Percentiles rank a stretch among this genome's conserved stretches.
Conservation (phyloP, 2,113 vertebrate species). For the Equus quagga region DNA sequence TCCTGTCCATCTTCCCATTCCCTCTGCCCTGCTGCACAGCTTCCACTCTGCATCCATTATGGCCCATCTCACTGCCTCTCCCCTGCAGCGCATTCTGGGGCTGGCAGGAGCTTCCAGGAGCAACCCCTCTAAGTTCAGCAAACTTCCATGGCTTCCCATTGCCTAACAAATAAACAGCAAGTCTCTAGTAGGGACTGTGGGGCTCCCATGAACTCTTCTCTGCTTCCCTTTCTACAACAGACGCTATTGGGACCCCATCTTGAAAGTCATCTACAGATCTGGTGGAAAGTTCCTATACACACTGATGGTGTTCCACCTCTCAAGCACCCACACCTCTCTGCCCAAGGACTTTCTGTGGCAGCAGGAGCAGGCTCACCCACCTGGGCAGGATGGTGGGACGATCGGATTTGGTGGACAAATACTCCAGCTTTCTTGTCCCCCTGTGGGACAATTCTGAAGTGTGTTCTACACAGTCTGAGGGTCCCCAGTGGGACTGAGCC, state of each 20-base stretch:
- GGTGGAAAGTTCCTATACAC: neutral
- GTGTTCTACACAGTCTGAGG: neutral
- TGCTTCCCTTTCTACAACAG: neutral
- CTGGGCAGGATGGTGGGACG: neutral
- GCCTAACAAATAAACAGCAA: neutral
- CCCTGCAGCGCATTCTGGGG: neutral
- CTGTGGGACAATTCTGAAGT: neutral
- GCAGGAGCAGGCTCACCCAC: neutral
- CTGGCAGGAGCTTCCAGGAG: constrained; percentile 1
- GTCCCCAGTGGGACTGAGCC: neutral
- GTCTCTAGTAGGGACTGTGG: neutral
- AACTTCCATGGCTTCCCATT: neutral
- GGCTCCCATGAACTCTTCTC: neutral
- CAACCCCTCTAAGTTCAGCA: neutral
- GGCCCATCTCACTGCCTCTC: neutral
- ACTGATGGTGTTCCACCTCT: neutral
- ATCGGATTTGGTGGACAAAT: neutral
- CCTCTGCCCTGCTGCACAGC: neutral
- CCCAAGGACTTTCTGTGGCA: neutral
- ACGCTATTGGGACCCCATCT: no score
- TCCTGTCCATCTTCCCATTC: neutral
- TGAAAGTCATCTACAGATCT: neutral
- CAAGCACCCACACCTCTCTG: neutral
- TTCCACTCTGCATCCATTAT: neutral
- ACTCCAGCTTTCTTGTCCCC: neutral